Evolutionary conservation across 2,888 invertebrate genomes (phyloP).

Genomic region (Caenorhabditis sp.): DNA sequence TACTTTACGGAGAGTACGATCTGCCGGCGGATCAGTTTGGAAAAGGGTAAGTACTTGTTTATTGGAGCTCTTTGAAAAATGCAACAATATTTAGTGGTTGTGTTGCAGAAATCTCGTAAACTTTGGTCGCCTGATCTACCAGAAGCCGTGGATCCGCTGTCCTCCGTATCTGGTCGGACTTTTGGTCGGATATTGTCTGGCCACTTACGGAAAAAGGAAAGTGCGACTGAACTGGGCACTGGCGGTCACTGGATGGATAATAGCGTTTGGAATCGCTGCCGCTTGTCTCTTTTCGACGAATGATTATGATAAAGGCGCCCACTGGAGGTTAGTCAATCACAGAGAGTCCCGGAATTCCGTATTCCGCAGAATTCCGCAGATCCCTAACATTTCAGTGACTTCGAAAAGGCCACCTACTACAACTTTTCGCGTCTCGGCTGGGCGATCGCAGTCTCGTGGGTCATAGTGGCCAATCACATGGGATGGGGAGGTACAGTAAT

Average conservation of each 20-base stretch:
- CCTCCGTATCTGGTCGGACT: constrained; percentile 80
- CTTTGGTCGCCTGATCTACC: constrained; percentile 69
- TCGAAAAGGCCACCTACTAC: constrained; percentile 58
- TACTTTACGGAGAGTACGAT: constrained; percentile 29
- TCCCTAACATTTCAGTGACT: constrained; percentile 20
- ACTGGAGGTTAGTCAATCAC: constrained; percentile 41
- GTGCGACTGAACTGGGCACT: constrained; percentile 32
- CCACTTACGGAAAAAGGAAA: constrained; percentile 53
- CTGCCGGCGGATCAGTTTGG: constrained; percentile 42
- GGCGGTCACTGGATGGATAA: constrained; percentile 27
- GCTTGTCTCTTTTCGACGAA: constrained; percentile 46
- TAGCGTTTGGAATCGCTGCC: constrained; percentile 29
- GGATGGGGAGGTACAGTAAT: constrained; percentile 80
- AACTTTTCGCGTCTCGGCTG: constrained; percentile 78
- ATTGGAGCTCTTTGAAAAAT: too few species aligned
- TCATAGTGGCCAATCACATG: constrained; percentile 80
- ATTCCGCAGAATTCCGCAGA: background rate
- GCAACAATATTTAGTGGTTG: too few species aligned
- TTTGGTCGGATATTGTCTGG: constrained; percentile 79
- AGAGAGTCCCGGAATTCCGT: background rate
- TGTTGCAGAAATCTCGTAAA: constrained; percentile 15
- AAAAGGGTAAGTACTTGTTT: constrained; percentile 53
- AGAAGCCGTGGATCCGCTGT: constrained; percentile 79
- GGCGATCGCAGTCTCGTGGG: constrained; percentile 80
- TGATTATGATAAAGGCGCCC: constrained; percentile 46